Conservation (phyloP, 2,113 vertebrate genomes). For the Benitochromis conjunctus region DNA sequence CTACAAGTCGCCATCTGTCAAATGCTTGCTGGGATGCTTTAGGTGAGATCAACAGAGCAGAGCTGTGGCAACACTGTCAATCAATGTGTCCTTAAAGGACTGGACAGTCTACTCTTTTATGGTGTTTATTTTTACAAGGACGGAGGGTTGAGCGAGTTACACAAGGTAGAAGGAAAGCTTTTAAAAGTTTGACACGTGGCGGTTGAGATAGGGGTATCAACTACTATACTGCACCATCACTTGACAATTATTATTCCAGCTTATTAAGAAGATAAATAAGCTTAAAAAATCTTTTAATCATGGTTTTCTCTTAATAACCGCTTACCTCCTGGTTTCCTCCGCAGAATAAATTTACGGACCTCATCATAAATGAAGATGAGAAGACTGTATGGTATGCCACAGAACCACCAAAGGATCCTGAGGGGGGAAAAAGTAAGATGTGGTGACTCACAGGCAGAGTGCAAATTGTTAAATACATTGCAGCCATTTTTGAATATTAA, state of each 20-base stretch:
- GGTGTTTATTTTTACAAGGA: not conserved
- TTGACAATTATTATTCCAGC: not conserved
- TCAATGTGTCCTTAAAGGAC: not conserved
- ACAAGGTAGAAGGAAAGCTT: not conserved
- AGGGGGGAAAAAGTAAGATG: not conserved
- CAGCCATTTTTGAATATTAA: constrained; percentile 38
- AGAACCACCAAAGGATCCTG: constrained; percentile 78
- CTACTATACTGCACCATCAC: not conserved
- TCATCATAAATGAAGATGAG: constrained; percentile 82
- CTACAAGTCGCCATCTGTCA: not conserved
- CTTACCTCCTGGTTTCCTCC: constrained; percentile 75
- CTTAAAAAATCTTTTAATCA: constrained; percentile 33
- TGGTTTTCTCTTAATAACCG: not conserved
- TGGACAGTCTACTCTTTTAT: not conserved
- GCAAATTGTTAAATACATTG: constrained; percentile 28
- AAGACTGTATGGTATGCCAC: constrained; percentile 76
- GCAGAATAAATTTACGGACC: constrained; percentile 75
- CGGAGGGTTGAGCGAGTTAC: not conserved
- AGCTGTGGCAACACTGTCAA: not conserved
- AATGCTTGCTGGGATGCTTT: not conserved
- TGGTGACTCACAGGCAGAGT: not conserved
- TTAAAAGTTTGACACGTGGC: not conserved
- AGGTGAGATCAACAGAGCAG: not conserved
- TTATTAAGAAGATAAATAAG: constrained; percentile 42
- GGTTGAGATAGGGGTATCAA: not conserved